Base-by-base conservation (phyloP, 2,797 vertebrate genomes). In the Moxostoma hubbsi region DNA sequence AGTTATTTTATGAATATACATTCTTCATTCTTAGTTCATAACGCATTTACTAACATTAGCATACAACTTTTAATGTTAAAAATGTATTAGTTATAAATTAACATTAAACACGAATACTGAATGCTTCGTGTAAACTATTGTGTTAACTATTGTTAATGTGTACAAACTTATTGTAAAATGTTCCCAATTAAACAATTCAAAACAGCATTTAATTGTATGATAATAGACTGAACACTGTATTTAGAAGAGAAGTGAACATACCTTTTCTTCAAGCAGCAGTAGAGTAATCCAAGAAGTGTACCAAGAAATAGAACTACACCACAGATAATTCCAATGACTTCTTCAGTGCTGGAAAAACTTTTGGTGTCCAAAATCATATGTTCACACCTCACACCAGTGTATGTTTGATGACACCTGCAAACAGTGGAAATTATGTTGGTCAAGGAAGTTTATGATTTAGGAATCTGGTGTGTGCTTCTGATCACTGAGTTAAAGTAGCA, bases 371-470 rank as follows among this genome's bases (percentile, higher is more conserved):
- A 9, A 0, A 0, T 5, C 13, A 55, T 0, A 68, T 81, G 57
- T 66, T 88, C 61, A 83, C 93, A 94, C 57, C 93, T 90, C 0
- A 2, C 5, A 0, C 92, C 92, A 0, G 0, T 43, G 81, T 77
- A 91, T 0, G 53, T 46, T 0, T 72, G 0, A 0, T 53, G n/a
- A 86, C 93, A 94, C 80, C 93, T 94, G 82, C 0, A 80, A 45
- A 81, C 4, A 82, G 12, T 1, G n/a, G 6, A 64, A 57, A 49
- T 12, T 36, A 36, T 36, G 36, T 36, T 36, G 3, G 45, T 50
- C 15, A 71, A 16, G 5, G 11, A 50, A 2, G 12, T 24, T 63
- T 1, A 1, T 6, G 10, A 75, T 54, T 10, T 46, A 46, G 43
- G 1, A n/a, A n/a, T 63, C 5, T 63, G 12, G 61, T 45, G 7